A percentile compares a stretch with the other conserved stretches of the same genome.
Conservation (phyloP, 2,113 vertebrate species). For the Thymallus thymallus region DNA sequence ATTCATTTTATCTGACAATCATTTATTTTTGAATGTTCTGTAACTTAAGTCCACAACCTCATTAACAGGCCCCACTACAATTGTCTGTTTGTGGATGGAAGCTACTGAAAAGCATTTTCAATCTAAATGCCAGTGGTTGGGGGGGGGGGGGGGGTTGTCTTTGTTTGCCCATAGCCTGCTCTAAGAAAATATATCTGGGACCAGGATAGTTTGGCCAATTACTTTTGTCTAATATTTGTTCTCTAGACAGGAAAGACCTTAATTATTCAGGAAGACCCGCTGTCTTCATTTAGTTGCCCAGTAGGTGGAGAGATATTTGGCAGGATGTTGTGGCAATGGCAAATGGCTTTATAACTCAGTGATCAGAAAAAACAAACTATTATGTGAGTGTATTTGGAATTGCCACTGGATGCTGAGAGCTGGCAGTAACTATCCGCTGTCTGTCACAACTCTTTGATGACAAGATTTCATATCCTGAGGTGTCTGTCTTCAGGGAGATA, state of each 20-base stretch:
- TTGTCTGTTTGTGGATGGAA: background rate
- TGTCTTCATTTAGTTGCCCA: slow-evolving; percentile 32
- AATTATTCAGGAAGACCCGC: background rate
- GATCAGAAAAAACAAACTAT: background rate
- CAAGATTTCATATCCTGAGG: background rate
- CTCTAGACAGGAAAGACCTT: background rate
- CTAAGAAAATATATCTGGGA: too few relatives aligned
- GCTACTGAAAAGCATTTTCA: background rate
- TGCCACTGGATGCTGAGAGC: background rate
- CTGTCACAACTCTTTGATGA: background rate
- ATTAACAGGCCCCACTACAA: background rate
- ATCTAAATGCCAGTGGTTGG: background rate
- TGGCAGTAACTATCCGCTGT: background rate
- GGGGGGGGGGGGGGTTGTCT: too few relatives aligned
- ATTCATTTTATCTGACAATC: too few relatives aligned
- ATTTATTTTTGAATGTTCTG: too few relatives aligned
- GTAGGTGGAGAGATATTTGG: slow-evolving; percentile 36
- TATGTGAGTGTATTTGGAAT: background rate
- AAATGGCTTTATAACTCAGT: background rate
- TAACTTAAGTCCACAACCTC: too few relatives aligned
- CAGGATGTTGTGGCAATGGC: slow-evolving; percentile 14
- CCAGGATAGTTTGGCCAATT: background rate
- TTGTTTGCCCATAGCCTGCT: background rate
- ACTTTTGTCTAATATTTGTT: background rate
- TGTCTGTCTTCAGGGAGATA: background rate